Conservation (phyloP, 2,797 vertebrate species). For the Neosalanx taihuensis region DNA sequence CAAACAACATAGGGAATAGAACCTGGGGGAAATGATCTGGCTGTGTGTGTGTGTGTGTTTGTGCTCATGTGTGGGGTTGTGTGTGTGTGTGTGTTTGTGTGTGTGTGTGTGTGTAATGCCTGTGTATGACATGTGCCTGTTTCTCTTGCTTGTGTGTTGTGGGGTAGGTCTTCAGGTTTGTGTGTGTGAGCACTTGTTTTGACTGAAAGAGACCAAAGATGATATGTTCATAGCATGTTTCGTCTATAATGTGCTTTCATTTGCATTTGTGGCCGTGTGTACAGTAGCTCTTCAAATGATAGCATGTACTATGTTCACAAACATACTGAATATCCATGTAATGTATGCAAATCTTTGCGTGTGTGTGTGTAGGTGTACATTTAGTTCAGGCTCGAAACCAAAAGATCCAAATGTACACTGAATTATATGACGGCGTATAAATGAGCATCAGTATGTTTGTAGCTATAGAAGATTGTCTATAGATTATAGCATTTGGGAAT, state of each 20-base stretch:
- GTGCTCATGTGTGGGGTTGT: no score
- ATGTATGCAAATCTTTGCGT: neutral
- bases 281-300: neutral
- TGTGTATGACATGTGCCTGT: neutral
- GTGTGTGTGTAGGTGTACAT: neutral
- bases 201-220: neutral
- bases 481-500: no score
- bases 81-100: conserved; percentile 6
- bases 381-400: no score
- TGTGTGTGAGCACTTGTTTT: neutral
- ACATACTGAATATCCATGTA: neutral
- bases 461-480: no score
- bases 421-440: no score
- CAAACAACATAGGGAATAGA: neutral
- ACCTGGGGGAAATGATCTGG: neutral
- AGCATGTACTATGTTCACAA: neutral
- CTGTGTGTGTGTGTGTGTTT: neutral
- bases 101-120: neutral
- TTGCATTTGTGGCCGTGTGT: neutral
- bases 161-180: neutral
- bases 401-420: no score
- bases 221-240: neutral
- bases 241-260: neutral
- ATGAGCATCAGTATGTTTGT: no score
- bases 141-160: neutral